These are phyloP conservation scores for Diglossa brunneiventris DNA, from an alignment of 2,113 vertebrate species.

Conservation along the genomic window DNA sequence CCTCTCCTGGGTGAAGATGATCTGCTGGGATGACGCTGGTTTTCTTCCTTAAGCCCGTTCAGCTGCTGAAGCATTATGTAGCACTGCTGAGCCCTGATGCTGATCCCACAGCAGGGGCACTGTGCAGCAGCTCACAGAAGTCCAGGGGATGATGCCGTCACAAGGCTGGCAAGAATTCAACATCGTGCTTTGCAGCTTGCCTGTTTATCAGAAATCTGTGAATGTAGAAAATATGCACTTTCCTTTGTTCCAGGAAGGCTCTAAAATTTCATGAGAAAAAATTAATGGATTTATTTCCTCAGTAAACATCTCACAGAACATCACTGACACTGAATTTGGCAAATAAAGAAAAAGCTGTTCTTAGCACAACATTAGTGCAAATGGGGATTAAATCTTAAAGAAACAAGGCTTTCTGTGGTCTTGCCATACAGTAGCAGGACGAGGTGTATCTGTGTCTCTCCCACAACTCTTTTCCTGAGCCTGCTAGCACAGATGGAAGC, in stretches of 20 bases:
- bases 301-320: not conserved
- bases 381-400: not conserved
- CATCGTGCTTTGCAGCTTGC: constrained; percentile 33
- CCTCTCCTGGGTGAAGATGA: not conserved
- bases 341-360: not conserved
- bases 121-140: not conserved
- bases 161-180: constrained; percentile 37
- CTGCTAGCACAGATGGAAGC: not conserved
- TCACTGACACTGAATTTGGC: not conserved
- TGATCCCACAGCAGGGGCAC: not conserved
- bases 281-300: not conserved
- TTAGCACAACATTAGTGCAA: not conserved
- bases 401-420: not conserved
- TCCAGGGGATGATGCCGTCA: not conserved
- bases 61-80: not conserved
- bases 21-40: not conserved
- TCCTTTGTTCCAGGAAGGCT: not conserved
- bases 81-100: not conserved
- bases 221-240: not conserved
- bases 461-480: not conserved
- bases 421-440: not conserved
- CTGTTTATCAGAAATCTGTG: constrained; percentile 12
- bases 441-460: not conserved
- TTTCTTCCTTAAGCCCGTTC: not conserved
- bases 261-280: not conserved